Conservation (phyloP, 2,888 invertebrate species). For the Drosophila mercatorum region DNA sequence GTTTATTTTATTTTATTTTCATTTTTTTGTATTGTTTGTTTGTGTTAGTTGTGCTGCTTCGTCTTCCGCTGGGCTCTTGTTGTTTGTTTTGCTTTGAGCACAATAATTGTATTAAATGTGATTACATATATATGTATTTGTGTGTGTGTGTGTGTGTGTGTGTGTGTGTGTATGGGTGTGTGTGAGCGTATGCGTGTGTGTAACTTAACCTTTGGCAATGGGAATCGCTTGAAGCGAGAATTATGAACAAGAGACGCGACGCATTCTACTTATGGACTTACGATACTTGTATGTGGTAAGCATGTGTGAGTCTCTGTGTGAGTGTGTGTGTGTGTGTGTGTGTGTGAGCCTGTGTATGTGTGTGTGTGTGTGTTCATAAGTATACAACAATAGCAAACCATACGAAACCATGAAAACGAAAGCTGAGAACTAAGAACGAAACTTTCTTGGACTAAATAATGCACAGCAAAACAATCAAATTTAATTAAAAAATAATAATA, state of each 20-base stretch:
- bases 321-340: not conserved
- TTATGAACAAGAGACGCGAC: constrained; percentile 24
- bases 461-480: constrained; percentile 31
- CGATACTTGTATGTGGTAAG: not conserved
- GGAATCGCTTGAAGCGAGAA: constrained; percentile 29
- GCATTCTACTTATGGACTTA: constrained; percentile 45
- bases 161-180: not conserved
- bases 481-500: constrained; percentile 1
- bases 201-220: constrained; percentile 25
- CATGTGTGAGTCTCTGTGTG: not conserved
- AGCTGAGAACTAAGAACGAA: constrained; percentile 9
- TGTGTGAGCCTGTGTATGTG: not conserved
- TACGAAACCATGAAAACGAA: constrained; percentile 8
- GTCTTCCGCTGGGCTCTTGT: not conserved
- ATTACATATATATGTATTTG: constrained; percentile 3
- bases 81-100: constrained; percentile 10
- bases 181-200: not conserved
- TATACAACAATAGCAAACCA: constrained; percentile 35
- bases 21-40: not conserved
- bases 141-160: not conserved
- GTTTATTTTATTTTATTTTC: not conserved
- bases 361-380: constrained; percentile 3
- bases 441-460: constrained; percentile 19
- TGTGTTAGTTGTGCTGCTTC: constrained; percentile 23
- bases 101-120: constrained; percentile 50